phyloP scores from a whole-genome alignment of 1,140 invertebrate species.

The Helicoverpa zea region DNA sequence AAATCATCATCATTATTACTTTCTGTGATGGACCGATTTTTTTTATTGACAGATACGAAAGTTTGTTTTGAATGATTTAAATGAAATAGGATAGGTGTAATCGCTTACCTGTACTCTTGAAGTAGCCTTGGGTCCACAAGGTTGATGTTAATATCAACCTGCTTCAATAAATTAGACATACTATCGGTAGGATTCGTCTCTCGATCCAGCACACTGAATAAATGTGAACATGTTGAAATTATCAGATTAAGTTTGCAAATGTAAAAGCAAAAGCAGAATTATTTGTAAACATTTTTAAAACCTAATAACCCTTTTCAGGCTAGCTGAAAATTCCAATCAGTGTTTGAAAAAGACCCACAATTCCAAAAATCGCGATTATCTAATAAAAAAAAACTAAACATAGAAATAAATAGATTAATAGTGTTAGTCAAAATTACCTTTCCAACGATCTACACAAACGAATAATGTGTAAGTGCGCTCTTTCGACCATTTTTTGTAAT shows the following conservation, averaged over 20 bases:
- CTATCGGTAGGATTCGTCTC: constrained; percentile 13
- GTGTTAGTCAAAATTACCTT: constrained; percentile 54
- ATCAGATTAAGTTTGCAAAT: neutral
- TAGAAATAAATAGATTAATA: too few relatives aligned
- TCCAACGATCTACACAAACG: constrained; percentile 58
- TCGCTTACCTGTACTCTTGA: constrained; percentile 37
- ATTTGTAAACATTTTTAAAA: too few relatives aligned
- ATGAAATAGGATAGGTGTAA: neutral
- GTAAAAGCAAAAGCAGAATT: too few relatives aligned
- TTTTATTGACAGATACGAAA: too few relatives aligned
- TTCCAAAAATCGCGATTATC: too few relatives aligned
- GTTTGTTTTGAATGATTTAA: too few relatives aligned
- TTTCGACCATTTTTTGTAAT: constrained; percentile 51
- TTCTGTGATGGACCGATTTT: too few relatives aligned
- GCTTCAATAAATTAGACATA: constrained; percentile 25
- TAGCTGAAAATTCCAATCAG: too few relatives aligned
- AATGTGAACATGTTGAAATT: neutral
- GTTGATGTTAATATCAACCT: constrained; percentile 20
- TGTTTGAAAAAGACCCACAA: too few relatives aligned
- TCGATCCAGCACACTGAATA: constrained; percentile 34
- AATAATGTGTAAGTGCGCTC: constrained; percentile 49
- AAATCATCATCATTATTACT: too few relatives aligned
- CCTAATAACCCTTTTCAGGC: too few relatives aligned
- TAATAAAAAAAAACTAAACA: too few relatives aligned
- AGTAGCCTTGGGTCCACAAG: neutral